A percentile compares a stretch with the other conserved stretches of the same genome.
Conservation (phyloP, 2,113 vertebrate genomes). For the Piaya cayana region DNA sequence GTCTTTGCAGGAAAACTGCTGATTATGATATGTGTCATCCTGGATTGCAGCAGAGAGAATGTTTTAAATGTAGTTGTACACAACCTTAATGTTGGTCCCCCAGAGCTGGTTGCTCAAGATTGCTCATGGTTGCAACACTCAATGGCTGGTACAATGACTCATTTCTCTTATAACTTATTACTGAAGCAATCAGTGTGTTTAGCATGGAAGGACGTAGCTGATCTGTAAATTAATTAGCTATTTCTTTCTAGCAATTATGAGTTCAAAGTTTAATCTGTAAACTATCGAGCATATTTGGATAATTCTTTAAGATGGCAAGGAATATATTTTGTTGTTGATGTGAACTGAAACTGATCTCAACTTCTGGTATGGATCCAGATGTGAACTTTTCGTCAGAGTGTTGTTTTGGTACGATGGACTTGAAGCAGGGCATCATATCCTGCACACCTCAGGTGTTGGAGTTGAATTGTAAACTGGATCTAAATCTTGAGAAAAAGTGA, state of each 20-base stretch:
- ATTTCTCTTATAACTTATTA: neutral
- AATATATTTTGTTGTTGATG: neutral
- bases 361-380: neutral
- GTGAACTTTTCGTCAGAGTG: neutral
- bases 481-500: neutral
- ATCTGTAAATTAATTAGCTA: neutral
- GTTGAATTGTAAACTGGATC: neutral
- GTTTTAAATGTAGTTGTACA: neutral
- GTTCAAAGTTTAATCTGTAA: neutral
- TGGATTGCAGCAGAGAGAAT: neutral
- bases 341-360: neutral
- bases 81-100: neutral
- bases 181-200: neutral
- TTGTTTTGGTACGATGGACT: neutral
- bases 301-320: neutral
- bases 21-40: neutral
- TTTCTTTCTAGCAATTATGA: neutral
- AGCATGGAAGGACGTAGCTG: neutral
- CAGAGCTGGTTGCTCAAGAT: neutral
- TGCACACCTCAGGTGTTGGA: neutral
- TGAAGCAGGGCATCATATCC: neutral
- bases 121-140: neutral
- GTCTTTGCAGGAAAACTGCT: neutral
- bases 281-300: neutral
- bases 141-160: neutral